A percentile compares a stretch with the other conserved stretches of the same genome.
Conservation (phyloP, 2,113 vertebrate genomes). For the Balaeniceps rex region DNA sequence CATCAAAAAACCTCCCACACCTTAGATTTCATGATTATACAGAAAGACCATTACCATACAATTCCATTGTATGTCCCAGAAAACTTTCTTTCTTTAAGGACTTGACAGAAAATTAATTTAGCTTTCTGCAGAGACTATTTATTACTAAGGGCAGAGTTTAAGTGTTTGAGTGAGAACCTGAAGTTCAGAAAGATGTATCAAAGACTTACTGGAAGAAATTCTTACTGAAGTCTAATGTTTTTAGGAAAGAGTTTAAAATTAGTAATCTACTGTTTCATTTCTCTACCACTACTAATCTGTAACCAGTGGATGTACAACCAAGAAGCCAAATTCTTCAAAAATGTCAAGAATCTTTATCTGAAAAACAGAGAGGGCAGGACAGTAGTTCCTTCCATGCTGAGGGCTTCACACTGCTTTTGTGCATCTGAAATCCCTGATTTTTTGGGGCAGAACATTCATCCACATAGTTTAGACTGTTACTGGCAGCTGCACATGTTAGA, state of each 20-base stretch:
- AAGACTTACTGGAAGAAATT: neutral
- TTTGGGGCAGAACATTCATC: neutral
- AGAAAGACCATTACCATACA: neutral
- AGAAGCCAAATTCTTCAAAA: neutral
- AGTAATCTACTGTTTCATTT: neutral
- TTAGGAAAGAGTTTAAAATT: neutral
- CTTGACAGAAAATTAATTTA: neutral
- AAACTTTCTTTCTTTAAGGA: neutral
- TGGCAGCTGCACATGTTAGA: neutral
- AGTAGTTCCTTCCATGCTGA: neutral
- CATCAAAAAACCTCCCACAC: accelerated
- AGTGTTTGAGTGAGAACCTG: neutral
- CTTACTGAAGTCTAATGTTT: accelerated
- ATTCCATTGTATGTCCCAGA: neutral
- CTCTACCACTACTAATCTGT: neutral
- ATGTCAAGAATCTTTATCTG: neutral
- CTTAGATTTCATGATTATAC: neutral
- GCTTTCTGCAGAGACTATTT: neutral
- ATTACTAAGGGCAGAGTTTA: neutral
- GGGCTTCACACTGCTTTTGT: neutral
- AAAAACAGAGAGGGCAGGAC: neutral
- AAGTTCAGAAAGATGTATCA: neutral
- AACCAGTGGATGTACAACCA: no score
- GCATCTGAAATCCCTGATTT: neutral
- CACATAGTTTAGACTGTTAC: neutral